Evolutionary conservation across 2,888 invertebrate species (phyloP).

Genomic region (Sarcophaga carnaria): DNA sequence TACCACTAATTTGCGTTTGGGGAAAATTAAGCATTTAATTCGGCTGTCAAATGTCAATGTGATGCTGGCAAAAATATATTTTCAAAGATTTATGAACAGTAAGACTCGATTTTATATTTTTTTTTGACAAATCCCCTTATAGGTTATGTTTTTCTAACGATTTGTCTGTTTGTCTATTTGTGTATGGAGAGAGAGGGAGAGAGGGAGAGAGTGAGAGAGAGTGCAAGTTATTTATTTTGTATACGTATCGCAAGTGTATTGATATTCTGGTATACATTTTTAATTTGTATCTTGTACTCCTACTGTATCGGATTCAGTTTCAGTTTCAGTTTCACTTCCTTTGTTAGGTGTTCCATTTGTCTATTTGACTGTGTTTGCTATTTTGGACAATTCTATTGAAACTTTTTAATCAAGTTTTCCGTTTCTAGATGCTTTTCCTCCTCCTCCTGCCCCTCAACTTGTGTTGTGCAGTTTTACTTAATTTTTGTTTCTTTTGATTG

Average conservation of each 20-base stretch:
- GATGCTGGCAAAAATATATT: not conserved
- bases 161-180: not conserved
- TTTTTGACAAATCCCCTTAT: constrained; percentile 58
- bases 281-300: constrained; percentile 15
- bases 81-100: constrained; percentile 59
- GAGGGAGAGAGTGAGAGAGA: not conserved
- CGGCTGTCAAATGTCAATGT: constrained; percentile 64
- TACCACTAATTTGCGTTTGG: not conserved
- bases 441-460: not conserved
- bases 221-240: too few species aligned
- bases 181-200: not conserved
- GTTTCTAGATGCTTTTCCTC: not conserved
- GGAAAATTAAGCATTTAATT: constrained; percentile 45
- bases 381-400: constrained; percentile 24
- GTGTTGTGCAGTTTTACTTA: not conserved
- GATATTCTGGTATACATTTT: constrained; percentile 14
- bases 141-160: too few species aligned
- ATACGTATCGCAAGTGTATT: not conserved
- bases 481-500: not conserved
- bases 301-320: not conserved
- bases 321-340: not conserved
- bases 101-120: constrained; percentile 41
- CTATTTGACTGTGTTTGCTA: not conserved
- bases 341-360: not conserved
- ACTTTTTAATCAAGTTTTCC: constrained; percentile 59